A percentile compares a stretch with the other conserved stretches of the same genome.
Conservation (phyloP, 2,797 vertebrate genomes). For the Avahi laniger region DNA sequence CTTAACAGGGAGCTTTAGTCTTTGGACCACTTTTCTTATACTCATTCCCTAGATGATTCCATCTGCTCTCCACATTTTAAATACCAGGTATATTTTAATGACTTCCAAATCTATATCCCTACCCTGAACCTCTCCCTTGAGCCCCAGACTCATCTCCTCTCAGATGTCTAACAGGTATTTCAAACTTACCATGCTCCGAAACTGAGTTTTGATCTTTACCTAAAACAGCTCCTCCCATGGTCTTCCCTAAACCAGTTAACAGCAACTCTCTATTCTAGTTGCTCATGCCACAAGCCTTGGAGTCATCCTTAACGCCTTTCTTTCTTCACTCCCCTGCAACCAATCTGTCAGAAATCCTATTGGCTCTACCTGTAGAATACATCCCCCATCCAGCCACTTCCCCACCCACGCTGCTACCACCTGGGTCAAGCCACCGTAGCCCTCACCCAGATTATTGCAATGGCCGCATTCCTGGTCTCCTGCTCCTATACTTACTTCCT, state of each 20-base stretch:
- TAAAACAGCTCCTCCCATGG: neutral
- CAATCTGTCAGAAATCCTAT: neutral
- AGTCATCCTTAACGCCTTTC: neutral
- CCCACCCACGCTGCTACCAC: neutral
- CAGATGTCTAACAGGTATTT: neutral
- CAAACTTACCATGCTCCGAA: neutral
- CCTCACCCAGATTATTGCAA: neutral
- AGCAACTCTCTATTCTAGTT: neutral
- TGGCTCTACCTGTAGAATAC: neutral
- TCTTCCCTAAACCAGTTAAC: neutral
- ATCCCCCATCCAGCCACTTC: neutral
- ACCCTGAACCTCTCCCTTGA: neutral
- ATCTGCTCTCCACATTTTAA: neutral
- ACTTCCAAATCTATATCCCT: slow-evolving; percentile 10
- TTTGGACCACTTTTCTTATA: neutral
- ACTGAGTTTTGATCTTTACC: neutral
- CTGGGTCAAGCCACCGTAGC: neutral
- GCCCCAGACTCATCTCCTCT: neutral
- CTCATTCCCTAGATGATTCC: neutral
- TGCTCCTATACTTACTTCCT: neutral
- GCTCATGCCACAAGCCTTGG: neutral
- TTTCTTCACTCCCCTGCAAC: neutral
- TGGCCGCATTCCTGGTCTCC: neutral
- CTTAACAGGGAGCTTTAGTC: neutral
- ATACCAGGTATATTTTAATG: neutral